Base-by-base conservation (phyloP, 2,888 invertebrate genomes). In the Tetropium fuscum region DNA sequence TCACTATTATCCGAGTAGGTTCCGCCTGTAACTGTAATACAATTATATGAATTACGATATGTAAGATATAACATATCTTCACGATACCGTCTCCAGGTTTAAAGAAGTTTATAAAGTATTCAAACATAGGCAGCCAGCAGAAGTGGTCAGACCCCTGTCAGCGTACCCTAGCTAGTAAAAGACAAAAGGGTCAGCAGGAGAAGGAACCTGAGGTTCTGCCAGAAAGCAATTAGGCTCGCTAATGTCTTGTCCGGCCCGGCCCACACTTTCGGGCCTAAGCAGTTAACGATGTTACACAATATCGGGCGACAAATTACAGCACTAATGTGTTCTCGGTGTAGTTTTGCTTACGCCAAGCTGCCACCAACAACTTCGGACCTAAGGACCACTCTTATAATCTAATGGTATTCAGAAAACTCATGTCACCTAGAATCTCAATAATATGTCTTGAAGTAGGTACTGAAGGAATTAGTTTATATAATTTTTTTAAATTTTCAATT, bases 141-240 rank as follows among this genome's bases (percentile, higher is more conserved):
- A 60, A 58, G 58, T 49, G 70, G 69, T 66, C 66, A 55, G 65
- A 71, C 72, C 72, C 69, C 66, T 70, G 72, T 74, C 72, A 72
- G 64, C 63, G 60, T 32, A 45, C 48, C 34, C 40, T 25, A 19
- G 36, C 41, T 16, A 55, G 32, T 51, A 48, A 53, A 58, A 64
- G 62, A 63, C 64, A 66, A 63, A 64, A 62, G 61, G 63, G 58
- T 56, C 58, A 44, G 30, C 20, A 32, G 34, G 34, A 49, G 48
- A 63, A 53, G 51, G 56, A 63, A 59, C 58, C 55, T 56, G 49
- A 58, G 58, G 63, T 40, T 56, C 66, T 65, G 57, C 68, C 69
- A 74, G 74, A 76, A 76, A 80, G 80, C 80, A 80, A 80, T 80
- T 80, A 80, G 76, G 77, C 77, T 70, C 78, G 78, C 78, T 80